A percentile compares a stretch with the other conserved stretches of the same genome.
These are phyloP conservation scores for Parotocinclus haroldoi DNA, from an alignment of 2,797 vertebrate species.

Conservation along the genomic window DNA sequence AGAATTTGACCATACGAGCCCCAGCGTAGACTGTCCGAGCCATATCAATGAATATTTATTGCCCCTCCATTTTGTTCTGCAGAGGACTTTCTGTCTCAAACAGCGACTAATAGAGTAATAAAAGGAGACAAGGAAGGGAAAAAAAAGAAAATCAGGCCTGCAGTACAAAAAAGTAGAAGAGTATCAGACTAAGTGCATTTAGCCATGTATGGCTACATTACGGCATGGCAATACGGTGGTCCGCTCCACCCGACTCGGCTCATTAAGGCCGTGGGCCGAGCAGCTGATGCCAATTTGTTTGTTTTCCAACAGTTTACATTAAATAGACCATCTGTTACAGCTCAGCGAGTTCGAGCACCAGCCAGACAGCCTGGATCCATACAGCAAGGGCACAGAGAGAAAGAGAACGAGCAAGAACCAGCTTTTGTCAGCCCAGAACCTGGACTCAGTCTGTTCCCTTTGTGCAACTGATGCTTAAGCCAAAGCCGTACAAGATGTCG, in stretches of 20 bases:
- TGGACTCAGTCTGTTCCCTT: slow-evolving; percentile 11
- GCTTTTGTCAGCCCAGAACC: neutral
- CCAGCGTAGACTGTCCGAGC: no score
- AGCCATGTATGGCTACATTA: slow-evolving; percentile 14
- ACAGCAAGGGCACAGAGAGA: slow-evolving; percentile 23
- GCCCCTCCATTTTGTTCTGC: no score
- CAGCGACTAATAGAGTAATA: no score
- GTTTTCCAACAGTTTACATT: slow-evolving; percentile 53
- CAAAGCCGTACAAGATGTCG: neutral
- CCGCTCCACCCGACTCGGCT: slow-evolving; percentile 20
- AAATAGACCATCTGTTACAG: slow-evolving; percentile 50
- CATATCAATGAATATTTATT: no score
- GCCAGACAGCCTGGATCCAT: slow-evolving; percentile 22
- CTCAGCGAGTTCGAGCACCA: slow-evolving; percentile 36
- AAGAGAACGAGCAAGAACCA: neutral
- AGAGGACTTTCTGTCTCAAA: no score
- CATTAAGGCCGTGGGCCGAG: slow-evolving; percentile 25
- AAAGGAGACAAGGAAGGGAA: neutral
- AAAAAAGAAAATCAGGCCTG: neutral
- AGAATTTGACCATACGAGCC: no score
- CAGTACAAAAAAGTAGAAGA: slow-evolving; percentile 4
- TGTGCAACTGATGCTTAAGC: slow-evolving; percentile 18
- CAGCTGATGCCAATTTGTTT: slow-evolving; percentile 49
- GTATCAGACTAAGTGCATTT: slow-evolving; percentile 26
- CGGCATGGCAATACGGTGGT: slow-evolving; percentile 10